phyloP scores from a whole-genome alignment of 2,888 invertebrate species.

The Pheosia gnoma region DNA sequence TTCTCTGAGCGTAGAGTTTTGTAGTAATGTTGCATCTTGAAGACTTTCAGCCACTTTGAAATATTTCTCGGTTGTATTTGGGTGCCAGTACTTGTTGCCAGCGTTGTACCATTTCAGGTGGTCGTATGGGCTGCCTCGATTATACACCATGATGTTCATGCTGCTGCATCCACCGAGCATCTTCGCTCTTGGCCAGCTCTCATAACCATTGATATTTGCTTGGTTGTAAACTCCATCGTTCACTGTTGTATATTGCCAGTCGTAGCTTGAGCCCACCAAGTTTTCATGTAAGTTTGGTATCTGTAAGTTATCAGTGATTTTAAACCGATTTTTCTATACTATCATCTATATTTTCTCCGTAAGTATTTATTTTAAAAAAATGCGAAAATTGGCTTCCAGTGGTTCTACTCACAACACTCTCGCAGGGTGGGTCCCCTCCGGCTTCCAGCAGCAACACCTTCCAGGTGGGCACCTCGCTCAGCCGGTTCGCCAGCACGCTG shows the following conservation, averaged over 20 bases:
- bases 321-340: too few species aligned
- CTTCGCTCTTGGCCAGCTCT: constrained; percentile 83
- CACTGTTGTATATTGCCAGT: constrained; percentile 93
- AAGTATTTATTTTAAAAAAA: too few species aligned
- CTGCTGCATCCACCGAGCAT: constrained; percentile 82
- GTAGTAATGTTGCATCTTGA: constrained; percentile 9
- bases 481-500: constrained; percentile 6
- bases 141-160: constrained; percentile 80
- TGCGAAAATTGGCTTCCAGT: too few species aligned
- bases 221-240: constrained; percentile 88
- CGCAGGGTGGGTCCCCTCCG: constrained; percentile 11
- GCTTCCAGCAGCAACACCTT: constrained; percentile 12
- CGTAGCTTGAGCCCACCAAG: constrained; percentile 74
- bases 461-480: constrained; percentile 3
- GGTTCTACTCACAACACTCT: constrained; percentile 14
- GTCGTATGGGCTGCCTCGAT: constrained; percentile 71
- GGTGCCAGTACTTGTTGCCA: constrained; percentile 58
- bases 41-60: constrained; percentile 18
- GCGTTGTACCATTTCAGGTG: constrained; percentile 75
- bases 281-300: background rate
- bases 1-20: constrained; percentile 3
- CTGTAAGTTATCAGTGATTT: background rate
- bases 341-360: too few species aligned
- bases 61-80: constrained; percentile 10
- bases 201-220: constrained; percentile 71